Percentiles rank a stretch among this genome's conserved stretches.
These are phyloP conservation scores for Lepidonotus clava DNA, from an alignment of 2,888 invertebrate species.

Conservation along the genomic window DNA sequence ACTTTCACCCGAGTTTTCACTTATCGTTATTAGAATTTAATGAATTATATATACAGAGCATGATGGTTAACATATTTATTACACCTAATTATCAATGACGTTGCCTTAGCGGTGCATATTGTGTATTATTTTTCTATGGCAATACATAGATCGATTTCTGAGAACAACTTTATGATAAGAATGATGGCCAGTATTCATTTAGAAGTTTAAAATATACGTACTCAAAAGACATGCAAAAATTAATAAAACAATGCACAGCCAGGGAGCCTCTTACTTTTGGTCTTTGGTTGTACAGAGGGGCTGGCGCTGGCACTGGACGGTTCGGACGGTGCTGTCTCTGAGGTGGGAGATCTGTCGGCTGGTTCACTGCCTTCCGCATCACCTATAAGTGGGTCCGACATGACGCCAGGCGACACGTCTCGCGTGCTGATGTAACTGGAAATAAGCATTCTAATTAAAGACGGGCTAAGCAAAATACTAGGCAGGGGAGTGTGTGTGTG, in stretches of 20 bases:
- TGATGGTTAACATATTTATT: too few species aligned
- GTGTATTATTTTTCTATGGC: background rate
- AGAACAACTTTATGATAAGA: background rate
- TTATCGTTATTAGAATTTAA: too few species aligned
- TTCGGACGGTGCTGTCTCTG: conserved; percentile 30
- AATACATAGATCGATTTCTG: background rate
- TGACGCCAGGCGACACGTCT: too few species aligned
- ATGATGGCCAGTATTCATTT: background rate
- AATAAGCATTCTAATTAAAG: too few species aligned
- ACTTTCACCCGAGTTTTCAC: too few species aligned
- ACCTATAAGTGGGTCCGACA: background rate
- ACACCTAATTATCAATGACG: too few species aligned
- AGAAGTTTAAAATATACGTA: background rate
- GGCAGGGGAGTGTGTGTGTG: too few species aligned
- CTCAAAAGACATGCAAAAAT: background rate
- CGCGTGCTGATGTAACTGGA: too few species aligned
- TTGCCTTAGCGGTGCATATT: too few species aligned
- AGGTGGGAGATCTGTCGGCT: conserved; percentile 19
- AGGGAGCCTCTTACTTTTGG: background rate
- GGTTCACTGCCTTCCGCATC: background rate
- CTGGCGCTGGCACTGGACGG: conserved; percentile 49
- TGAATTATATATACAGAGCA: too few species aligned
- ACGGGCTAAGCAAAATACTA: too few species aligned
- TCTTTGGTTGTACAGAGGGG: conserved; percentile 43
- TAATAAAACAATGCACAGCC: background rate